Base-by-base conservation (phyloP, 2,113 vertebrate genomes). In the Monarcha castaneiventris region DNA sequence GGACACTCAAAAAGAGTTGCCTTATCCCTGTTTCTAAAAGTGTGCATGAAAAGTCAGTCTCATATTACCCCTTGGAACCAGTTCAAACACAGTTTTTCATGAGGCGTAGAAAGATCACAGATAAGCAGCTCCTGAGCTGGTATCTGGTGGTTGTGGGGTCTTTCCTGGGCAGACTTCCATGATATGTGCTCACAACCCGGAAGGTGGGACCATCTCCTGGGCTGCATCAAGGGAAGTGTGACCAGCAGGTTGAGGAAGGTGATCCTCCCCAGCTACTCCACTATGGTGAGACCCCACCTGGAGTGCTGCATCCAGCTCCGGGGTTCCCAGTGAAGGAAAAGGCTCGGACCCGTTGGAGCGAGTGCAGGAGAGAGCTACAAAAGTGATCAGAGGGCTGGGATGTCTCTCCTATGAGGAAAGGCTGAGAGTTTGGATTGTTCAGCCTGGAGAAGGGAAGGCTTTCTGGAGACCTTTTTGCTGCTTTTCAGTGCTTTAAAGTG, bases 271-370 rank as follows among this genome's bases (percentile, higher is more conserved):
- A 11, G 22, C 11, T 48, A 6, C 33, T 39, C 11, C 27, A 1
- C 26, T 16, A 3, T 32, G 16, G 23, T 49, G 55, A 84, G 51
- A 21, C 20, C 16, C 17, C 32, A 13, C 13, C 20, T 55, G 56
- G 2, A 44, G 51, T 32, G 7, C 39, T 59, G 35, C 5, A 0
- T 76, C 16, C 69, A 66, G 17, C 62, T 61, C 32, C 2, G 8
- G 19, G 5, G 7, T 6, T 64, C 33, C 19, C 26, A 52, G 9
- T 5, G 17, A 10, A n/a, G 26, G 16, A 72, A 72, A 41, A 10
- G 29, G 39, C 16, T 4, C 5, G 16, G 35, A 29, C 10, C 16
- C 0, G 0, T 6, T 51, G 13, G 21, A 76, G 6, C 0, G 0
- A 20, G 7, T 4, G 6, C 54, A 51, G 35, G 55, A 20, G 7